Evolutionary conservation across 2,113 vertebrate species (phyloP).

Genomic region (Cyrtonyx montezumae): DNA sequence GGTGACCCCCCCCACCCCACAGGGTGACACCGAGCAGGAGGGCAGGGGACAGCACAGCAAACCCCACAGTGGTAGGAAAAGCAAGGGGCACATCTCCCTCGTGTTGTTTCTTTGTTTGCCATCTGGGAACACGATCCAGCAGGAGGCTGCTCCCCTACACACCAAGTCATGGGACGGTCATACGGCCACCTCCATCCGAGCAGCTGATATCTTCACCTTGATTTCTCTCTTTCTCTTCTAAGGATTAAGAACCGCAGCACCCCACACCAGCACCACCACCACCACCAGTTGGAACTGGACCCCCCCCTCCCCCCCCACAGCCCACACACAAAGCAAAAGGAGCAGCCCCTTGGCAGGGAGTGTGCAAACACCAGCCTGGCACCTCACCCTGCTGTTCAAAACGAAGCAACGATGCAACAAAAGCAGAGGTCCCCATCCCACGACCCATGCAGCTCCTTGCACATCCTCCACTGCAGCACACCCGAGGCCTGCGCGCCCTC

Average conservation of each 20-base stretch:
- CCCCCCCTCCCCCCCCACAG: not conserved
- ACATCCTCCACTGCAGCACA: not conserved
- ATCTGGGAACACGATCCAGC: not conserved
- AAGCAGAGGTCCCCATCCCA: not conserved
- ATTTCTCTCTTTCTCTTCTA: too few species aligned
- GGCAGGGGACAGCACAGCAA: not conserved
- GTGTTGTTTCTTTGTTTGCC: not conserved
- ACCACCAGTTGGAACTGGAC: too few species aligned
- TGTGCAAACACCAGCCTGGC: not conserved
- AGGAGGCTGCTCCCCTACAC: not conserved
- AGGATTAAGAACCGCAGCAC: not conserved
- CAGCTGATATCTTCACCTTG: too few species aligned
- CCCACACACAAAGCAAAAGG: not conserved
- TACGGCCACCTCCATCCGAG: constrained; percentile 31
- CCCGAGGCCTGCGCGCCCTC: accelerated
- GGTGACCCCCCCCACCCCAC: not conserved
- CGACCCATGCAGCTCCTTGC: not conserved
- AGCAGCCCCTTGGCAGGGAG: not conserved
- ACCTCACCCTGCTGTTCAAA: not conserved
- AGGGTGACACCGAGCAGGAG: accelerated
- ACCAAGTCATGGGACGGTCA: not conserved
- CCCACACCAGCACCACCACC: too few species aligned
- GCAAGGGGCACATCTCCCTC: not conserved
- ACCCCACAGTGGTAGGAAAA: not conserved
- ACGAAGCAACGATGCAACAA: not conserved